Evolutionary conservation across 2,113 vertebrate genomes (phyloP).

Genomic region (Nerophis ophidion): DNA sequence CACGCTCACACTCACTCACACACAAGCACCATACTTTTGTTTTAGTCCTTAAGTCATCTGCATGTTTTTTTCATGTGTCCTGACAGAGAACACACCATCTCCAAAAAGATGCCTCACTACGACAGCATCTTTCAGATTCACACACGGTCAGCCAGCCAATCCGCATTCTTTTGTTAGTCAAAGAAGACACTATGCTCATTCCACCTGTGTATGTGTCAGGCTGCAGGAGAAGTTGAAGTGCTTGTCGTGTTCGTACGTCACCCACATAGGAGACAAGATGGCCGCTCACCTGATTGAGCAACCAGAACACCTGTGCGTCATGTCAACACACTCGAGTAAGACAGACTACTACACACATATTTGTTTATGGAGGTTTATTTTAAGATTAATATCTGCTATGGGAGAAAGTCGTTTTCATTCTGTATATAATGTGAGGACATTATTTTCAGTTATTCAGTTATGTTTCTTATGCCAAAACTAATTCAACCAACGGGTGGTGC

Average conservation of each 20-base stretch:
- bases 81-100: conserved; percentile 41
- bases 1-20: too few relatives aligned
- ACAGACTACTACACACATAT: background rate
- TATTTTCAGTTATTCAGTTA: too few relatives aligned
- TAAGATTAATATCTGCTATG: too few relatives aligned
- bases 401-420: too few relatives aligned
- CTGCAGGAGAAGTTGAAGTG: conserved; percentile 71
- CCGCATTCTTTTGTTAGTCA: background rate
- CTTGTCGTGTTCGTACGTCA: conserved; percentile 71
- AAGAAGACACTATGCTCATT: background rate
- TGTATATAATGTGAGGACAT: too few relatives aligned
- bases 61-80: background rate
- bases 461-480: too few relatives aligned
- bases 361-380: too few relatives aligned
- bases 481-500: too few relatives aligned
- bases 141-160: conserved; percentile 13
- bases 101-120: conserved; percentile 19
- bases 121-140: conserved; percentile 21
- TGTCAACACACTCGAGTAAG: background rate
- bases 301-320: conserved; percentile 70
- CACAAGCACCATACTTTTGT: too few relatives aligned
- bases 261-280: conserved; percentile 82
- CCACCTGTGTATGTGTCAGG: conserved; percentile 44
- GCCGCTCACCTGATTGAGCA: conserved; percentile 82
- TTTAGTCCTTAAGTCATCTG: background rate